A percentile compares a stretch with the other conserved stretches of the same genome.
These are phyloP conservation scores for Nettapus auritus DNA, from an alignment of 2,113 vertebrate genomes.

Conservation along the genomic window DNA sequence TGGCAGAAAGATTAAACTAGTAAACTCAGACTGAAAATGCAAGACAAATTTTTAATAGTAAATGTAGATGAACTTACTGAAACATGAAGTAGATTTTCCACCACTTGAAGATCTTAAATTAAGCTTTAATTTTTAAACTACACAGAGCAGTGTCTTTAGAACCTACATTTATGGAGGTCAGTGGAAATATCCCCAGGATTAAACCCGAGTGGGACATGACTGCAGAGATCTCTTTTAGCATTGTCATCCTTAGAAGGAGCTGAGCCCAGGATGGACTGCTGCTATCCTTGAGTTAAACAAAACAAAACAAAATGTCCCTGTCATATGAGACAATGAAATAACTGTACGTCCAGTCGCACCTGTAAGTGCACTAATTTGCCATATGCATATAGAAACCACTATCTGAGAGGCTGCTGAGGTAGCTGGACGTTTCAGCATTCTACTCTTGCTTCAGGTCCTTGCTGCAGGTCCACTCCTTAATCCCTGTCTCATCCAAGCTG, in stretches of 20 bases:
- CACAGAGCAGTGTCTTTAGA: background rate
- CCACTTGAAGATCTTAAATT: background rate
- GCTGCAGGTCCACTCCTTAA: background rate
- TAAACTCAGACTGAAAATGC: constrained; percentile 11
- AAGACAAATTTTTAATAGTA: background rate
- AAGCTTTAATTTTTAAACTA: background rate
- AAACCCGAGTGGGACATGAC: background rate
- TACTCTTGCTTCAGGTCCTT: no score
- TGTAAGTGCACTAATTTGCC: background rate
- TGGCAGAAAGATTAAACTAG: constrained; percentile 40
- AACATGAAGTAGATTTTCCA: constrained; percentile 33
- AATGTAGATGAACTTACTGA: background rate
- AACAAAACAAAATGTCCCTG: background rate
- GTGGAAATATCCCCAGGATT: background rate
- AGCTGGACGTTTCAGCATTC: background rate
- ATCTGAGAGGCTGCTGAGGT: background rate
- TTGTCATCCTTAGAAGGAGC: background rate
- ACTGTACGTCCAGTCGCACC: background rate
- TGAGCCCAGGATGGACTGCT: background rate
- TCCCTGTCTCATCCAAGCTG: background rate
- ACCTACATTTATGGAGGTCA: rapidly evolving
- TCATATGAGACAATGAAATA: background rate
- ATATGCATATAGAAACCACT: background rate
- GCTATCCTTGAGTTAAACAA: background rate
- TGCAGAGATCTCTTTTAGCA: background rate